phyloP scores from a whole-genome alignment of 2,888 invertebrate genomes.

The Ernsta delagoae region DNA sequence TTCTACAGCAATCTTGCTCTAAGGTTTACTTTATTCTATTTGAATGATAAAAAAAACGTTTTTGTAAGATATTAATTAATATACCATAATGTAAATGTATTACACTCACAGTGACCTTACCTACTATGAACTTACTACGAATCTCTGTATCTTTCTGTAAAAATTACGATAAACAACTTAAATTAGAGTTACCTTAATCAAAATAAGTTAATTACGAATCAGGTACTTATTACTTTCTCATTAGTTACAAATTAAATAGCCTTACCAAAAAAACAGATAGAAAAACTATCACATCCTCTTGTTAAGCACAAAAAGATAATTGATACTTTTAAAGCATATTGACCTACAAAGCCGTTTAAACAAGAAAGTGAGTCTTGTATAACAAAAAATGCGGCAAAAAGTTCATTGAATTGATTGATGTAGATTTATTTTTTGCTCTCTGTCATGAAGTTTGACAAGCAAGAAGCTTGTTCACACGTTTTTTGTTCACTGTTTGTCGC shows the following conservation, averaged over 20 bases:
- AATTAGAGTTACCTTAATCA: no score
- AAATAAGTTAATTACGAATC: no score
- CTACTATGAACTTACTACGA: no score
- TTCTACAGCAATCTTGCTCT: no score
- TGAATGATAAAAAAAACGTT: no score
- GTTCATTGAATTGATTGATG: conserved; percentile 24
- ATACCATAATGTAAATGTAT: no score
- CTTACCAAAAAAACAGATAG: neutral
- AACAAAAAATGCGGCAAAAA: conserved; percentile 24
- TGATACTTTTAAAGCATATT: conserved; percentile 19
- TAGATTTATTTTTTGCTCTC: conserved; percentile 26
- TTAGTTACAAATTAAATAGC: neutral
- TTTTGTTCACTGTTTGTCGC: neutral
- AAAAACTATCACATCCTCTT: conserved; percentile 13
- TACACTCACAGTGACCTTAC: no score
- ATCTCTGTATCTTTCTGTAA: no score
- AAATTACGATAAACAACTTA: no score
- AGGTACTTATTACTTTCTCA: no score
- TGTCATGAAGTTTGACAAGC: conserved; percentile 5
- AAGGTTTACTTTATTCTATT: no score
- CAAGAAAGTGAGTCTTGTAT: conserved; percentile 34
- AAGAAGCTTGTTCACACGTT: conserved; percentile 8
- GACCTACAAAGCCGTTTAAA: conserved; percentile 17
- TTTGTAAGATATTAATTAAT: no score
- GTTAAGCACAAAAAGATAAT: conserved; percentile 18